Evolutionary conservation across 2,888 invertebrate species (phyloP), one percentile per base, ranked within the genome.

Genomic region (Glyphotaelius pellucidus): DNA sequence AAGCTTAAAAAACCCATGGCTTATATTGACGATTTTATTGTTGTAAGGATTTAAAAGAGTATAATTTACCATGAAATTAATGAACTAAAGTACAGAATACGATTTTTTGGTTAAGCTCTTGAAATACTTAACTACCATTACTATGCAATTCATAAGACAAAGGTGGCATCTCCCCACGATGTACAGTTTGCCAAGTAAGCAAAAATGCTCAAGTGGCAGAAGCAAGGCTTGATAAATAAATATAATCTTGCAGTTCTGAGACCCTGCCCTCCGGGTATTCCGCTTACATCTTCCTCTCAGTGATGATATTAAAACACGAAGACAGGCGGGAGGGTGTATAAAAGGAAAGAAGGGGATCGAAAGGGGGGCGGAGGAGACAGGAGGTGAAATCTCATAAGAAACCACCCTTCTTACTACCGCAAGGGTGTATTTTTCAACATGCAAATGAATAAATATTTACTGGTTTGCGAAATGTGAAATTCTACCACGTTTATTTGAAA

Each of bases 291-390:
- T 83, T 83, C 35, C 83, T 83, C 35, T 83, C 83, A 9, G 83
- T 83, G 83, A 83, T 83, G 83, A 83, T 83, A 83, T 83, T 83
- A 35, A 83, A 83, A 83, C 25, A 32, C 35, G 83, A 83, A 35
- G 83, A 83, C 83, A 83, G 83, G 25, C 35, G 83, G 83, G 67
- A 67, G 67, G 83, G 67, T 7, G n/a, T 5, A 30, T 15, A 35
- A 32, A 83, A 30, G 15, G 32, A 67, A 67, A n/a, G 11, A 67
- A 67, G 67, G 67, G 25, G 67, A 2, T 25, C 7, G 9, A 67
- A 7, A 67, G 67, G 9, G 67, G 67, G 5, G 67, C 7, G n/a
- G 1, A n/a, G 67, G n/a, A n/a, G 67, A 67, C 67, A 67, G 67
- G 67, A 7, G 67, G n/a, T 67, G n/a, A n/a, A 67, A 67, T 67